Conservation (phyloP, 2,888 invertebrate genomes). For the Diplazon laetatorius region DNA sequence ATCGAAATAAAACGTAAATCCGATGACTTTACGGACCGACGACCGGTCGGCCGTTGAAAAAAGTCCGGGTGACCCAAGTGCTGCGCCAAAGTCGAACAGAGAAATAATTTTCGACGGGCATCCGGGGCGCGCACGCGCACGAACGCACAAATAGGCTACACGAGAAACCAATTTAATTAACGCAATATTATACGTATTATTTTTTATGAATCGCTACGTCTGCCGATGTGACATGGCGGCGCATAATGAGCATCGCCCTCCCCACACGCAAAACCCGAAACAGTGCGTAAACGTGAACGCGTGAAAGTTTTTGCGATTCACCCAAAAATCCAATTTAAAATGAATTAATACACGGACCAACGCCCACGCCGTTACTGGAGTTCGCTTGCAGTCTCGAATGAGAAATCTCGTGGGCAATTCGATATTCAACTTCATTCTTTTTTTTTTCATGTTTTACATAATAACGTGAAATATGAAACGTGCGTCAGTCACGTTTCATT, state of each 20-base stretch:
- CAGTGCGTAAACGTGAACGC: conserved; percentile 40
- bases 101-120: conserved; percentile 38
- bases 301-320: conserved; percentile 47
- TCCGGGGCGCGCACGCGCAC: conserved; percentile 4
- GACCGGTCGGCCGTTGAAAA: conserved; percentile 36
- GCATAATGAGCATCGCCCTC: conserved; percentile 29
- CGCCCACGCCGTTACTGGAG: conserved; percentile 37
- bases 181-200: conserved; percentile 30
- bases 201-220: conserved; percentile 25
- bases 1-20: conserved; percentile 42
- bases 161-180: conserved; percentile 26
- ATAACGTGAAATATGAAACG: conserved; percentile 13
- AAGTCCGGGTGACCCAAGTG: background rate
- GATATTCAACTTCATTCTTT: conserved; percentile 1
- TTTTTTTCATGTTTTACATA: conserved; percentile 26
- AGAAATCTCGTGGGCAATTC: conserved; percentile 24
- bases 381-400: conserved; percentile 2
- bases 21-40: conserved; percentile 41
- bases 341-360: conserved; percentile 47
- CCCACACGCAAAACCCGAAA: background rate
- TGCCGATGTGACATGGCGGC: conserved; percentile 7
- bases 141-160: background rate
- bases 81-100: conserved; percentile 19
- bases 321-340: conserved; percentile 43
- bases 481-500: background rate